phyloP scores from a whole-genome alignment of 2,113 vertebrate genomes.

The Ciconia stormi region DNA sequence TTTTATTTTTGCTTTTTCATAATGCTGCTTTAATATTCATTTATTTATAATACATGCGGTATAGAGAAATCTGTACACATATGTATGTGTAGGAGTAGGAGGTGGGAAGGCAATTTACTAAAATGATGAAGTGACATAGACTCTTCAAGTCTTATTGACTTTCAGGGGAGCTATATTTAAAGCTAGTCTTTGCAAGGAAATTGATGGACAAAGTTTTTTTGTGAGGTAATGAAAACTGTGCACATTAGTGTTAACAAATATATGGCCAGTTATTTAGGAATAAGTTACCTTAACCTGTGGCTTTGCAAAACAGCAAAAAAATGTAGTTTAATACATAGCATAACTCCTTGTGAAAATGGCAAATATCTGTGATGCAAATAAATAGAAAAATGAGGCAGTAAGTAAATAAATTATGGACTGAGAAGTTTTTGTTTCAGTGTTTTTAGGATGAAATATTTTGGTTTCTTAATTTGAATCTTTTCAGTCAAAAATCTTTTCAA shows the following conservation, averaged over 20 bases:
- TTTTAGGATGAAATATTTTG: background rate
- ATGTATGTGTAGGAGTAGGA: background rate
- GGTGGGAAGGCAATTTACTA: background rate
- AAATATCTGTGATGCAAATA: background rate
- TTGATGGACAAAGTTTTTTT: background rate
- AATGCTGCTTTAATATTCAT: constrained; percentile 6
- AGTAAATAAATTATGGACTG: background rate
- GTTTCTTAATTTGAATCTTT: background rate
- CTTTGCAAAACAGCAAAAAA: background rate
- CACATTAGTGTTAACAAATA: background rate
- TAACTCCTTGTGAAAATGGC: background rate
- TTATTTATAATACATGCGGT: background rate
- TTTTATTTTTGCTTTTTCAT: background rate
- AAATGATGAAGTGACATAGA: background rate
- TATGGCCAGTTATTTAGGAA: background rate
- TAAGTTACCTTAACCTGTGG: background rate
- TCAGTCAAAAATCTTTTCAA: background rate
- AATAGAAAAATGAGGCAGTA: background rate
- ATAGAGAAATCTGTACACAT: background rate
- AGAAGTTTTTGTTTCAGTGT: background rate
- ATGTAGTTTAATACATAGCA: background rate
- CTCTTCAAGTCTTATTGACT: background rate
- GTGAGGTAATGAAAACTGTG: background rate
- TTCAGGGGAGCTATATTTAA: background rate
- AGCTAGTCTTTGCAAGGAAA: background rate